These are phyloP conservation scores for Hipposideros armiger DNA, from an alignment of 2,113 vertebrate species.

Conservation along the genomic window DNA sequence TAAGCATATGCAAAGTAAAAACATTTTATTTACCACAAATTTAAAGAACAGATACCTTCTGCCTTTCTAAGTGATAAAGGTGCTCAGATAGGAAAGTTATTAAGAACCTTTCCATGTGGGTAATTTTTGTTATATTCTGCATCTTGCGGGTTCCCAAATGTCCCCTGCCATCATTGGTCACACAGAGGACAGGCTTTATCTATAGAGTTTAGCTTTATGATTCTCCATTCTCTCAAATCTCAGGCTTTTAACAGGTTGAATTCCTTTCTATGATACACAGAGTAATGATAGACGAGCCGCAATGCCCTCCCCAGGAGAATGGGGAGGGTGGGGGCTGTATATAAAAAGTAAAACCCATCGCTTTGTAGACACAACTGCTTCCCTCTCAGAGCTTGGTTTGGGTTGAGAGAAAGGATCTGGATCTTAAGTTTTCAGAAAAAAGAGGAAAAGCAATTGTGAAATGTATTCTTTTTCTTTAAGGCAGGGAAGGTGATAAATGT, in stretches of 20 bases:
- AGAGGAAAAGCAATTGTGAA: not conserved
- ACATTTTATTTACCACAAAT: conserved; percentile 36
- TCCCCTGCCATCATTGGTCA: not conserved
- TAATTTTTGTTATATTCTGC: not conserved
- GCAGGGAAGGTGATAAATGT: not conserved
- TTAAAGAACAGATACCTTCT: not conserved
- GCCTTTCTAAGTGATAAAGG: not conserved
- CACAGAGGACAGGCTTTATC: not conserved
- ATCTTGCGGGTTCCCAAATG: not conserved
- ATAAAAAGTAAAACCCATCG: not conserved
- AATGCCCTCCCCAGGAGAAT: not conserved
- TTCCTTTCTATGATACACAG: not conserved
- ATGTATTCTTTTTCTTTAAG: conserved; percentile 30
- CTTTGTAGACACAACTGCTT: conserved; percentile 23
- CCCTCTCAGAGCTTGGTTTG: not conserved
- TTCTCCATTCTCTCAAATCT: conserved; percentile 34
- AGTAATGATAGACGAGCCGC: not conserved
- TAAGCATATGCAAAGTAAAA: conserved; percentile 21
- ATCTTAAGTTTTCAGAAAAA: conserved; percentile 29
- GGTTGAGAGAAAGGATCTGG: not conserved
- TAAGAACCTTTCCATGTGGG: not conserved
- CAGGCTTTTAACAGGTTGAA: conserved; percentile 20
- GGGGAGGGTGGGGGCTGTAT: not conserved
- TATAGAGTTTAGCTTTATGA: conserved; percentile 1
- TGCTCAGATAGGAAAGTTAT: not conserved